These are phyloP conservation scores for Chamaea fasciata DNA, from an alignment of 2,113 vertebrate genomes.

Conservation along the genomic window DNA sequence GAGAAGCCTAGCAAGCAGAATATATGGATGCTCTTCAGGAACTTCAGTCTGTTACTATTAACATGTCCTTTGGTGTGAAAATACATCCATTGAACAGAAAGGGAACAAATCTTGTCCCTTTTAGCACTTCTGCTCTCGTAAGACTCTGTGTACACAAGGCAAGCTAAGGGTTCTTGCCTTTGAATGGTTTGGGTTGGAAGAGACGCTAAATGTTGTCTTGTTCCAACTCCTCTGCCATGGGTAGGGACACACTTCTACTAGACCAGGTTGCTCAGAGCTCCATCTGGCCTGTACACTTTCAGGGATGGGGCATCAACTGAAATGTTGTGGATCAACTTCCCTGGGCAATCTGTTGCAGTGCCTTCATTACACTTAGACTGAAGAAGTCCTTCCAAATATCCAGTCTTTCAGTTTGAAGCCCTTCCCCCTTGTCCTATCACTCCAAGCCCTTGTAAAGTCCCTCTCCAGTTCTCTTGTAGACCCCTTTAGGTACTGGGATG, in stretches of 20 bases:
- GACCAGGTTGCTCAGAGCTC: neutral
- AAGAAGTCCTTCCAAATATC: neutral
- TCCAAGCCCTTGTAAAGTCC: neutral
- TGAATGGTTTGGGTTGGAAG: neutral
- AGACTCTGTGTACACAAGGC: neutral
- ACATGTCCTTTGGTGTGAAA: neutral
- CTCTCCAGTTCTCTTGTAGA: neutral
- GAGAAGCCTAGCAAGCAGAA: neutral
- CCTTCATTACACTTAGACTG: neutral
- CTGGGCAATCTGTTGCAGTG: neutral
- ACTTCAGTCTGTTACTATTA: neutral
- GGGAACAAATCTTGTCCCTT: neutral
- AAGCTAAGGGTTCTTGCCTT: neutral
- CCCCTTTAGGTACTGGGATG: neutral
- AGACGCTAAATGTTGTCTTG: rapidly evolving
- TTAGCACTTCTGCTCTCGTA: neutral
- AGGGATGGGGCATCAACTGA: neutral
- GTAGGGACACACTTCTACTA: neutral
- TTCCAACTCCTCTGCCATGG: rapidly evolving
- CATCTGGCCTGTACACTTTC: neutral
- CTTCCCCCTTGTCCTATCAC: neutral
- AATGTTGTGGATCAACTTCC: neutral
- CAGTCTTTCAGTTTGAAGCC: neutral
- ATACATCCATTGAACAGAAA: neutral
- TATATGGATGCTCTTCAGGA: neutral